Evolutionary conservation across 2,888 invertebrate species (phyloP), one percentile per base, ranked within the genome.

Genomic region (Eupithecia subfuscata): DNA sequence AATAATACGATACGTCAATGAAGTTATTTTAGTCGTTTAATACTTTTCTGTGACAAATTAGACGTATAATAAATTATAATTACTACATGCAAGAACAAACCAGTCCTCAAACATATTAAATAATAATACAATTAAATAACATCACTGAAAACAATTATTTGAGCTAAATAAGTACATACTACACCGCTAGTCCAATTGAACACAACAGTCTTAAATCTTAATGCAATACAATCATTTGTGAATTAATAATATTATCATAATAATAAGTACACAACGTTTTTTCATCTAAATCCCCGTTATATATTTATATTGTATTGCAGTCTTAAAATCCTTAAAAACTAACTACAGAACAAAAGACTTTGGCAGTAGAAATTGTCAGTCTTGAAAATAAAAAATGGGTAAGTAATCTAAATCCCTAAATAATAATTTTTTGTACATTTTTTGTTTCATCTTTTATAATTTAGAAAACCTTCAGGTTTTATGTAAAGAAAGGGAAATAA

Each of bases 281-380:
- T 12, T 25, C 52, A 11, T 56, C 52, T 16, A 48, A 56, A 60
- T 60, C 12, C 25, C 60, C 25, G 5, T 22, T 12, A 56, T 56
- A 56, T 6, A 60, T 5, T 14, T 22, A 22, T 14, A 25, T 22
- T 25, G 12, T 60, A 60, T 25, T 60, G 25, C 60, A 60, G 60
- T 60, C 60, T 12, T 25, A 60, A 56, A 22, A 22, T 1, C 12
- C 22, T 14, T 25, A 60, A 25, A 22, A 60, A 25, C 60, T 64
- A 64, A 64, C 8, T 64, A 34, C 64, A 60, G 22, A 30, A 64
- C 63, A n/a, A n/a, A 75, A 34, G 48, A 69, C 60, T 75, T 70
- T 73, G 73, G 73, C 63, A 48, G 48, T 9, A 52, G 43, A 56
- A 34, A 34, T n/a, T 34, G 14, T 71, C 70, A 64, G 34, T 34